Percentiles rank a stretch among this genome's conserved stretches.
phyloP scores from a whole-genome alignment of 2,113 vertebrate genomes.

The Amphiprion ocellaris region DNA sequence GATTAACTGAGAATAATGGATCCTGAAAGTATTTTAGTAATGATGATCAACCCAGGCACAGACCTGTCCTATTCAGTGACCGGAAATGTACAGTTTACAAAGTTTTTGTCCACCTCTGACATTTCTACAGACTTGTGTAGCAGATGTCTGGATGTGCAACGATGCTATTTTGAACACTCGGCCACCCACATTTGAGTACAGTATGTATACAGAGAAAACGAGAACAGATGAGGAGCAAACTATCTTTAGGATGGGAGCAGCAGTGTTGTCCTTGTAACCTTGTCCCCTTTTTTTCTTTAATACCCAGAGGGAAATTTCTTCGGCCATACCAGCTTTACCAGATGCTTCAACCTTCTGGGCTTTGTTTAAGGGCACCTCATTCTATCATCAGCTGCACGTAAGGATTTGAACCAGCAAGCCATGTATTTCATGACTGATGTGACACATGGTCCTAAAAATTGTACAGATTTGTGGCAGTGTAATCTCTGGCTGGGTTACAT shows the following conservation, averaged over 20 bases:
- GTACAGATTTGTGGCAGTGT: too few species aligned
- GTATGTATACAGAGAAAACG: neutral
- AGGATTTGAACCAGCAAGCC: neutral
- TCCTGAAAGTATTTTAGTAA: neutral
- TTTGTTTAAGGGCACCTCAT: conserved; percentile 4
- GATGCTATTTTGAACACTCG: neutral
- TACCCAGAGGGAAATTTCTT: neutral
- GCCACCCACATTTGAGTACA: neutral
- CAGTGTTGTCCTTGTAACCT: conserved; percentile 1
- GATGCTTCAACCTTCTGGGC: neutral
- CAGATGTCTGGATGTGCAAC: neutral
- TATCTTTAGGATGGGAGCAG: conserved; percentile 41
- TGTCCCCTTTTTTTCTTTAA: conserved; percentile 37
- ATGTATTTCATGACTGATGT: too few species aligned
- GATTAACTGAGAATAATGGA: neutral
- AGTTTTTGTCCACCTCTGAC: neutral
- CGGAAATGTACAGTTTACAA: neutral
- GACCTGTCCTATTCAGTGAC: neutral
- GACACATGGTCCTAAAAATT: too few species aligned
- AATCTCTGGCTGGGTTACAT: too few species aligned
- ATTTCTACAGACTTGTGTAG: neutral
- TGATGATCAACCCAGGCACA: neutral
- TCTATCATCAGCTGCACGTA: conserved; percentile 1
- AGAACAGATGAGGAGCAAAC: conserved; percentile 14
- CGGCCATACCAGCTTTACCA: neutral